A percentile compares a stretch with the other conserved stretches of the same genome.
These are phyloP conservation scores for Athene cunicularia DNA, from an alignment of 2,113 vertebrate species.

Conservation along the genomic window DNA sequence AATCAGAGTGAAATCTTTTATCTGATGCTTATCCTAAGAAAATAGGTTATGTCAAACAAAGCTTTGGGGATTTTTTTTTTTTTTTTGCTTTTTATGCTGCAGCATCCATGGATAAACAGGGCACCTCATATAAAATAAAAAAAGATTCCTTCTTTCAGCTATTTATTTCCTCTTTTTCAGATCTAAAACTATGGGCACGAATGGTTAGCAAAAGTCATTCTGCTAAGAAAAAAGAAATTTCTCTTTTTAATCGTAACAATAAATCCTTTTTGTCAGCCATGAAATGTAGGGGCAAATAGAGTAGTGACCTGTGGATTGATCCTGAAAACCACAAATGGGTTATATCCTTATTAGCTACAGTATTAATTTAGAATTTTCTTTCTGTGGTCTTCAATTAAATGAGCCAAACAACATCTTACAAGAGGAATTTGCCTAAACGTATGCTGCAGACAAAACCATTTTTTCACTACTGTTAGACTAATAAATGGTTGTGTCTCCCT, in stretches of 20 bases:
- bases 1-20: neutral
- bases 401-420: neutral
- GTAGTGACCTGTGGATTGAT: neutral
- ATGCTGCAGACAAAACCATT: neutral
- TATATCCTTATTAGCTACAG: neutral
- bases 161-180: neutral
- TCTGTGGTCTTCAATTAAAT: neutral
- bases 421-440: neutral
- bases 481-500: neutral
- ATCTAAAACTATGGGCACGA: neutral
- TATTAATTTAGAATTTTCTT: neutral
- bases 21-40: neutral
- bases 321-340: neutral
- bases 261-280: neutral
- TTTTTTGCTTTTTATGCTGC: neutral
- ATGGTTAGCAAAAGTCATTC: neutral
- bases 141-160: neutral
- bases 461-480: neutral
- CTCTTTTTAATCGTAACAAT: neutral
- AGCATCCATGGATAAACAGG: neutral
- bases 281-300: neutral
- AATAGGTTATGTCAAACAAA: neutral
- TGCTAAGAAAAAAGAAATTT: neutral
- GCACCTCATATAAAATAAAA: neutral
- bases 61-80: rapidly evolving